These are phyloP conservation scores for Lepidochrysops patricia DNA, from an alignment of 2,888 invertebrate species.

Conservation along the genomic window DNA sequence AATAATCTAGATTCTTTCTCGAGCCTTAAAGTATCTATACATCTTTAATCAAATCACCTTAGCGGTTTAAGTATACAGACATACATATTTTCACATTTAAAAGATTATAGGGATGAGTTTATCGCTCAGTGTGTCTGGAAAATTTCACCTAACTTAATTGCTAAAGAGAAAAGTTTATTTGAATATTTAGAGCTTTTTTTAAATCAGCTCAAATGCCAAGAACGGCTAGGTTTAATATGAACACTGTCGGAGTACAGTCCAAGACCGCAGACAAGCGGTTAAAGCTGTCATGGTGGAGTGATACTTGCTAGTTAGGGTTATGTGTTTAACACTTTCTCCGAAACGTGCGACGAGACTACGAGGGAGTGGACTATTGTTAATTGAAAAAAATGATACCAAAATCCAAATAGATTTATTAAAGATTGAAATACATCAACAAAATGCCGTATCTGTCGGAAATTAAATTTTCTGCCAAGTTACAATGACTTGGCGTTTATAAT, in stretches of 20 bases:
- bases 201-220: background rate
- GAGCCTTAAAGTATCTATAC: too few species aligned
- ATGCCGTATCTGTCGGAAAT: background rate
- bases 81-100: too few species aligned
- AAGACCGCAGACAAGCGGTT: background rate
- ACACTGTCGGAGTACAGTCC: background rate
- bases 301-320: background rate
- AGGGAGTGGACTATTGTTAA: too few species aligned
- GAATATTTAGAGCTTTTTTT: background rate
- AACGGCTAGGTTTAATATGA: background rate
- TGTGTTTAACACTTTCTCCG: background rate
- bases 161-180: too few species aligned
- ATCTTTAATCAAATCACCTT: too few species aligned
- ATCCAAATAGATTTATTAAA: background rate
- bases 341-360: too few species aligned
- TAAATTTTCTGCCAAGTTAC: constrained; percentile 2
- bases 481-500: background rate
- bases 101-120: too few species aligned
- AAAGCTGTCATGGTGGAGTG: background rate
- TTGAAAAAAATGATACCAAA: background rate
- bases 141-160: too few species aligned
- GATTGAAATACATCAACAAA: background rate
- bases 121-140: too few species aligned
- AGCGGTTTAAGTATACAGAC: too few species aligned
- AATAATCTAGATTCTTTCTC: too few species aligned